These are phyloP conservation scores for Danio choprae DNA, from an alignment of 2,797 vertebrate species.

Conservation along the genomic window DNA sequence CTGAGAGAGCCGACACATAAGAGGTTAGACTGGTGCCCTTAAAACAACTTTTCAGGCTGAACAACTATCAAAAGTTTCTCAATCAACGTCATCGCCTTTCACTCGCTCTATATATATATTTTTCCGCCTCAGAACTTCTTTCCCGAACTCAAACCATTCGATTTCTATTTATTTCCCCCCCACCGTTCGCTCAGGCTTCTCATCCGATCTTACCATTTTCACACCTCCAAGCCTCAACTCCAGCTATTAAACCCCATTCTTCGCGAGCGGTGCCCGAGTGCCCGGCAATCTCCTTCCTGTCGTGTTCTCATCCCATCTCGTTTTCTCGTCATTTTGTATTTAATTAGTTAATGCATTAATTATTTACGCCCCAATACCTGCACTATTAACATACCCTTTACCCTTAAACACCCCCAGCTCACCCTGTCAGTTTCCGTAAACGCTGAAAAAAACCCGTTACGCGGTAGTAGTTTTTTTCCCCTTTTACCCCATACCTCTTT, in stretches of 20 bases:
- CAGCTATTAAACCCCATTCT: slow-evolving; percentile 75
- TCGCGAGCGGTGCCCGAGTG: slow-evolving; percentile 70
- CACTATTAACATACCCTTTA: slow-evolving; percentile 74
- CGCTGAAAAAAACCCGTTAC: slow-evolving; percentile 53
- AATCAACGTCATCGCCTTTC: slow-evolving; percentile 79
- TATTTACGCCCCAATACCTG: slow-evolving; percentile 82
- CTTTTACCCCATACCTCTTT: slow-evolving; percentile 77
- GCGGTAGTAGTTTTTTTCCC: slow-evolving; percentile 47
- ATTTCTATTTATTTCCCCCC: slow-evolving; percentile 80
- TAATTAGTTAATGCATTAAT: slow-evolving; percentile 85
- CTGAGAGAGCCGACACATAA: slow-evolving; percentile 47
- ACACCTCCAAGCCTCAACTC: slow-evolving; percentile 69
- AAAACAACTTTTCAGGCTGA: slow-evolving; percentile 80
- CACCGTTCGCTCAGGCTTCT: slow-evolving; percentile 48
- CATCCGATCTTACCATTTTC: slow-evolving; percentile 61
- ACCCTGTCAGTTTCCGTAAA: slow-evolving; percentile 65
- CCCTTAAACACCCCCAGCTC: slow-evolving; percentile 62
- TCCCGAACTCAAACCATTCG: slow-evolving; percentile 78
- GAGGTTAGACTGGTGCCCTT: slow-evolving; percentile 47
- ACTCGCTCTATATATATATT: slow-evolving; percentile 71
- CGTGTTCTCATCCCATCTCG: slow-evolving; percentile 68
- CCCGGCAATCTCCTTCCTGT: slow-evolving; percentile 63
- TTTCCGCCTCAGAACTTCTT: slow-evolving; percentile 81
- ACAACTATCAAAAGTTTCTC: slow-evolving; percentile 85
- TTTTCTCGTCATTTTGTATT: slow-evolving; percentile 79